A percentile compares a stretch with the other conserved stretches of the same genome.
Evolutionary conservation across 2,888 invertebrate species (phyloP).

Genomic region (Agrotis segetum): DNA sequence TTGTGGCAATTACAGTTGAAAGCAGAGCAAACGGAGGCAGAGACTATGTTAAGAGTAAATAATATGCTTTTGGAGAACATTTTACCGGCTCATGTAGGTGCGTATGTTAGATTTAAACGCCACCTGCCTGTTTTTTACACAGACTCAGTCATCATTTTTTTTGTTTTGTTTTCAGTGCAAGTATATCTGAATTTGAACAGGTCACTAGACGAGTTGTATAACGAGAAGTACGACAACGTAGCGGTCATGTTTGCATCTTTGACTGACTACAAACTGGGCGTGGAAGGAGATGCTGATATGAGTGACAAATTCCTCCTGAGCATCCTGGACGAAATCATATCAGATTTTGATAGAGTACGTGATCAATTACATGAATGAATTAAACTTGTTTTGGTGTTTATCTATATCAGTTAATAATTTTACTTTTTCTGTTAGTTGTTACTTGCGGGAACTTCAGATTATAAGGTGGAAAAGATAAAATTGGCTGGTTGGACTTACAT

Average conservation of each 20-base stretch:
- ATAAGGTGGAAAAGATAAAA: conserved; percentile 98
- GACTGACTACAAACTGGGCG: conserved; percentile 94
- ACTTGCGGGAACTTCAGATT: conserved; percentile 91
- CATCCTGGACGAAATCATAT: conserved; percentile 97
- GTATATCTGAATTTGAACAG: conserved; percentile 94
- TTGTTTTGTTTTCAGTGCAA: conserved; percentile 91
- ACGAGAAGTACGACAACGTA: conserved; percentile 96
- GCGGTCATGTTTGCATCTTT: conserved; percentile 99
- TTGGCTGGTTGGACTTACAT: conserved; percentile 99
- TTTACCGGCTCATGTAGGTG: conserved; percentile 97
- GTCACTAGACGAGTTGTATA: conserved; percentile 95
- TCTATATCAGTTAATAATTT: not conserved
- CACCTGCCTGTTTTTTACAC: not conserved
- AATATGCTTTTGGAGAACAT: conserved; percentile 97
- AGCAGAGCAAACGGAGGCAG: conserved; percentile 96
- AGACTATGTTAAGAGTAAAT: conserved; percentile 96
- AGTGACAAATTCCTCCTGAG: conserved; percentile 92
- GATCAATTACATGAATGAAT: not conserved
- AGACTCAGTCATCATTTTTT: not conserved
- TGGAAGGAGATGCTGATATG: conserved; percentile 92
- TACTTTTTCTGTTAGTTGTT: conserved; percentile 88
- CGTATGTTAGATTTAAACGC: conserved; percentile 64
- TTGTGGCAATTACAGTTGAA: conserved; percentile 93
- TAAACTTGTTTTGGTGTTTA: not conserved
- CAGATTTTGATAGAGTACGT: conserved; percentile 97